Conservation (phyloP, 2,113 vertebrate species). For the Scomber scombrus region DNA sequence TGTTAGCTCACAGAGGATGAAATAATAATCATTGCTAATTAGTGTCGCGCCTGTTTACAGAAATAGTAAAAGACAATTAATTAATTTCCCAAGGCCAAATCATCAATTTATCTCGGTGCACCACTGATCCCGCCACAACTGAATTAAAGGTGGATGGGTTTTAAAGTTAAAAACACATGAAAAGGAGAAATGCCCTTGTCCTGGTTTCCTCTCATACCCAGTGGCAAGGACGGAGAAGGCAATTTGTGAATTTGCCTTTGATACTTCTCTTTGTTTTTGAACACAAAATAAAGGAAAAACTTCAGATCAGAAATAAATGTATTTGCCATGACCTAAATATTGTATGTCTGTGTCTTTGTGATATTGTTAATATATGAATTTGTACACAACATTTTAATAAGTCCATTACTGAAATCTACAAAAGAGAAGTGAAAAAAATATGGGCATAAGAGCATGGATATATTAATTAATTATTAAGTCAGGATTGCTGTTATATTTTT, state of each 20-base stretch:
- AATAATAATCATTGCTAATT: too few relatives aligned
- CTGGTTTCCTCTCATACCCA: background rate
- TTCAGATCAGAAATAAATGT: background rate
- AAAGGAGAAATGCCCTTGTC: conserved; percentile 32
- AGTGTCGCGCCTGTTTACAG: too few relatives aligned
- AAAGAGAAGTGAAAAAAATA: background rate
- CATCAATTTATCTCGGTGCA: conserved; percentile 39
- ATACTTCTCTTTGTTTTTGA: background rate
- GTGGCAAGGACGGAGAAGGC: conserved; percentile 22
- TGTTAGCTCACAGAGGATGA: too few relatives aligned
- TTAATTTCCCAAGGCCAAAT: conserved; percentile 50
- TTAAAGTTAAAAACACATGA: conserved; percentile 32
- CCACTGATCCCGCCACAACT: conserved; percentile 11
- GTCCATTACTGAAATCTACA: background rate
- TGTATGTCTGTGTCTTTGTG: background rate
- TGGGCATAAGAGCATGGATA: background rate
- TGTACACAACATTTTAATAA: background rate
- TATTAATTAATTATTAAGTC: conserved; percentile 3
- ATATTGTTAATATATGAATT: background rate
- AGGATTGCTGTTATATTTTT: background rate
- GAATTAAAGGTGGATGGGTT: conserved; percentile 21
- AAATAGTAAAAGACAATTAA: background rate
- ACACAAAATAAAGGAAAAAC: background rate
- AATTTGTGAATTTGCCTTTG: conserved; percentile 20
- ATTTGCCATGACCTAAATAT: background rate